Evolutionary conservation across 2,797 vertebrate genomes (phyloP), one percentile per base, ranked within the genome.

Genomic region (Eospalax fontanierii): DNA sequence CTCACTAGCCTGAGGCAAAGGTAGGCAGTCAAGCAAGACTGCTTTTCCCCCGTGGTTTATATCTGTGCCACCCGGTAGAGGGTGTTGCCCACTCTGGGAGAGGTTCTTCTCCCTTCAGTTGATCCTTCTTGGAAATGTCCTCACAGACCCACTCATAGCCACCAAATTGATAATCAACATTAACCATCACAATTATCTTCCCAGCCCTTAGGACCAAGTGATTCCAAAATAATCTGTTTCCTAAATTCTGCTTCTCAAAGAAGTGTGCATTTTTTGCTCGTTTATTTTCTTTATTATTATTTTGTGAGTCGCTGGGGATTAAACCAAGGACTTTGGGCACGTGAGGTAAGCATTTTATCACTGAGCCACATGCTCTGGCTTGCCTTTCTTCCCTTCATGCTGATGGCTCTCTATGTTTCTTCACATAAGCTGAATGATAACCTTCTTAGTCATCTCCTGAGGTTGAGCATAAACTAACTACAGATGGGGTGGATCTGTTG

Each of bases 171-270:
- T 15, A 73, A 38, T 22, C 54, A 61, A 6, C 14, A 73, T 87
- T 87, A 40, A 57, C 68, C 16, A 71, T 8, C 16, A 9, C 1
- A 40, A 28, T 43, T 85, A 46, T 81, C 85, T 88, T 87, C 75
- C 65, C 28, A 75, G 76, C 18, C 8, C 40, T 38, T 78, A 82
- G 40, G 90, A 82, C 85, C 46, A 75, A 63, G 76, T 46, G 68
- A 35, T 24, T 71, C 76, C 10, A 43, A 87, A 94, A 33, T n/a
- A 24, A 94, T 75, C 43, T 16, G 12, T 76, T 94, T 88, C 66
- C 38, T 83, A 65, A 70, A 75, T 78, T 71, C 40, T 73, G 30
- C 74, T 84, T 91, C 38, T 33, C 82, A 63, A 76, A 33, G 38
- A 21, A 88, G 22, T 78, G 21, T 66, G 74, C 22, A 57, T 68